Base-by-base conservation (phyloP, 2,888 invertebrate species). In the Escarpia spicata region DNA sequence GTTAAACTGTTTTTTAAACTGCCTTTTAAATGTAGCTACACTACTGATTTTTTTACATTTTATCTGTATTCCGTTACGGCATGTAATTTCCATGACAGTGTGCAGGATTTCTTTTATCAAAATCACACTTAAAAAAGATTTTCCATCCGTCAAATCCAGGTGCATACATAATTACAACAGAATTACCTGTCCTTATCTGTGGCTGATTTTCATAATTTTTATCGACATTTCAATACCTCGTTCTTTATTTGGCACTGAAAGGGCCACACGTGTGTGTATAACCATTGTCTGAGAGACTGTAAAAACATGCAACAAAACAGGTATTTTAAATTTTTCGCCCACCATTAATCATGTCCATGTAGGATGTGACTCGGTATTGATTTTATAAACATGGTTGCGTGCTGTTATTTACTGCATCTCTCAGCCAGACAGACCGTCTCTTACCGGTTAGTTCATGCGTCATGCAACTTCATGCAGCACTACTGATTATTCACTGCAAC, bases 381-480 rank as follows among this genome's bases (percentile, higher is more conserved):
- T 75, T 75, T 75, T 75, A 75, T 75, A 75, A 75, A 75, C 75
- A 75, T 75, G 75, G 75, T 75, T 75, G 75, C 75, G 75, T 75
- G 75, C 75, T 26, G 15, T 75, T 75, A 75, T 75, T 75, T 75
- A 75, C 75, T 4, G 75, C 75, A 75, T 75, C 26, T 15, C 75
- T 75, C 26, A 26, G 26, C 75, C 75, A 75, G 75, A 75, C 75
- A 26, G 75, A 15, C 75, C 2, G 75, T 75, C 75, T 75, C 75
- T 26, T 6, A 26, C 19, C 4, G 75, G 19, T 2, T 26, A 75
- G 75, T 75, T 26, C 19, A n/a, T 19, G 26, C 19, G 19, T n/a
- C 75, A 26, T n/a, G 75, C n/a, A 6, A n/a, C 75, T 75, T 3
- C 26, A 26, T 3, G 26, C 26, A 6, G 19, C 75, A 2, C 75